Base-by-base conservation (phyloP, 2,113 vertebrate species). In the Megaceryle torquata region DNA sequence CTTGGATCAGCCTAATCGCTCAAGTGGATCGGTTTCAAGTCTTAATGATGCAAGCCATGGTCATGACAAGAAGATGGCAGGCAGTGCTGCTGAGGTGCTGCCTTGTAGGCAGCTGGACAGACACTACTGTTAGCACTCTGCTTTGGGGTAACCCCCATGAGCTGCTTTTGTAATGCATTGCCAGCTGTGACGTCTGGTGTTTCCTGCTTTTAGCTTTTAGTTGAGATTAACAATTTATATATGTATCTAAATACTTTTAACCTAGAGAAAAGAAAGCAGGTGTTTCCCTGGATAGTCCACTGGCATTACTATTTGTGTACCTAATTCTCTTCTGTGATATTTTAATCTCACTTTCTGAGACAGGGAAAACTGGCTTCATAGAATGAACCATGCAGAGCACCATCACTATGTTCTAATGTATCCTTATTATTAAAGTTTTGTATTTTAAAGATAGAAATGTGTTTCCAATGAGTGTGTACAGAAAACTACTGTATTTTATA, bases 1-100 rank as follows among this genome's bases (percentile, higher is more conserved):
- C 93, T 96, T 96, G 95, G 92, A 97, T 96, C 95, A 95, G 88
- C 70, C 88, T 94, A 96, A 94, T 96, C 86, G 80, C 91, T 80
- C 93, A 82, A 95, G 93, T 94, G 86, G 92, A 94, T 96, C 95
- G 51, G 78, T 96, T 97, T 96, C 85, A 81, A 79, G 50, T 53
- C 91, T 92, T 94, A 95, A 69, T 1, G 37, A 65, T 57, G 67
- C 92, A 82, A 87, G 86, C 95, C 82, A 72, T 84, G 74, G 81
- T 89, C 44, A 91, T 80, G 74, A 43, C 77, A 83, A 63, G 74
- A 67, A 77, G 57, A 56, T 81, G 88, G 56, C 77, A 81, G 80
- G 74, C 84, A 76, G 86, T 1, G 1, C 89, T 77, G 77, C 77
- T 86, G 80, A 60, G 76, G 75, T 39, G 20, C 29, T 25, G 57